Conservation (phyloP, 1,140 invertebrate species). For the Zaprionus capensis region DNA sequence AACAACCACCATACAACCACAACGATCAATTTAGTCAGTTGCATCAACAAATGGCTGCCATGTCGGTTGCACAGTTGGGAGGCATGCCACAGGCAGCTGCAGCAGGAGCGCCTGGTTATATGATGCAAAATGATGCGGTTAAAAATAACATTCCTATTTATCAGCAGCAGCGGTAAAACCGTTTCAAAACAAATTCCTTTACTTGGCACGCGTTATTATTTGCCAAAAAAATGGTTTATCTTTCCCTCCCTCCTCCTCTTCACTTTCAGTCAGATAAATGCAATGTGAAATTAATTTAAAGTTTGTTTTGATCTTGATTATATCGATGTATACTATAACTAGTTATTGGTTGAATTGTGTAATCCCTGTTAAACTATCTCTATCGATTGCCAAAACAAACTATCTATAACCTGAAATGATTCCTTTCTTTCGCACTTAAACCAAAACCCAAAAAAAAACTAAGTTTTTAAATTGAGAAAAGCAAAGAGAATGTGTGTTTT, state of each 20-base stretch:
- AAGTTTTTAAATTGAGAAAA: slow-evolving; percentile 40
- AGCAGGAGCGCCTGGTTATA: slow-evolving; percentile 55
- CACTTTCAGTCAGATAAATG: not conserved
- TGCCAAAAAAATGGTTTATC: slow-evolving; percentile 32
- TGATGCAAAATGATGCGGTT: slow-evolving; percentile 74
- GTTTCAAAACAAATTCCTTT: slow-evolving; percentile 15
- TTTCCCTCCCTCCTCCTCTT: not conserved
- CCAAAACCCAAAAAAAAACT: slow-evolving; percentile 21
- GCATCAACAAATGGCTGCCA: slow-evolving; percentile 79
- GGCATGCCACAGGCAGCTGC: slow-evolving; percentile 43
- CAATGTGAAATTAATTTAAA: slow-evolving; percentile 2
- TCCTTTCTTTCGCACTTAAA: slow-evolving; percentile 8
- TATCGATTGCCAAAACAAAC: not conserved
- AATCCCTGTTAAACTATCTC: not conserved
- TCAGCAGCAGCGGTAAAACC: slow-evolving; percentile 83
- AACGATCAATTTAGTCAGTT: slow-evolving; percentile 75
- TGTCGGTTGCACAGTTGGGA: slow-evolving; percentile 57
- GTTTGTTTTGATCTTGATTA: not conserved
- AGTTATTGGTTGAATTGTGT: not conserved
- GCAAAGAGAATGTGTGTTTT: slow-evolving; percentile 48
- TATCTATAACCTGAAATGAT: slow-evolving; percentile 4
- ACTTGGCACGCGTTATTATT: slow-evolving; percentile 31
- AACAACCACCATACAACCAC: slow-evolving; percentile 47
- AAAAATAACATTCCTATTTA: slow-evolving; percentile 84
- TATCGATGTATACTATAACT: not conserved